These are phyloP conservation scores for Pyrrhia umbra DNA, from an alignment of 2,888 invertebrate genomes.

Conservation along the genomic window DNA sequence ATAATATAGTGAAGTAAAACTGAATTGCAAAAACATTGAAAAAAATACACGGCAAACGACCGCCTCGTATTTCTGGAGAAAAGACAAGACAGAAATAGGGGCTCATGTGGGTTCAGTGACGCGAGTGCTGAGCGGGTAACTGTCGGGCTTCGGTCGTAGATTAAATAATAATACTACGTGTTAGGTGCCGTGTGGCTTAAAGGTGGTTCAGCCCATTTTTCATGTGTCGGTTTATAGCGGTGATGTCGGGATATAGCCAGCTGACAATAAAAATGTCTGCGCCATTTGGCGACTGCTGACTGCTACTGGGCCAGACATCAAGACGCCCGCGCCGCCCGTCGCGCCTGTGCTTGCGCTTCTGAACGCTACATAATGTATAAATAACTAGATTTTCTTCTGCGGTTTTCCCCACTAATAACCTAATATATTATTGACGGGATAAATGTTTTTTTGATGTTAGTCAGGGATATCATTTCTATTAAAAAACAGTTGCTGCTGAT, in stretches of 20 bases:
- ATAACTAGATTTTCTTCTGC: slow-evolving; percentile 30
- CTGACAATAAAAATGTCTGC: slow-evolving; percentile 59
- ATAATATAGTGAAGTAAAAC: slow-evolving; percentile 37
- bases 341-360: slow-evolving; percentile 30
- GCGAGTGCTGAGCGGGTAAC: slow-evolving; percentile 63
- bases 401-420: background rate
- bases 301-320: slow-evolving; percentile 72
- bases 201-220: slow-evolving; percentile 49
- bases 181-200: slow-evolving; percentile 49
- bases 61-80: slow-evolving; percentile 79
- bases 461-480: too few relatives aligned
- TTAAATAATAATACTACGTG: slow-evolving; percentile 57
- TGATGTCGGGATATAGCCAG: slow-evolving; percentile 44
- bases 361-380: slow-evolving; percentile 29
- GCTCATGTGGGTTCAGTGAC: slow-evolving; percentile 77
- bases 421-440: background rate
- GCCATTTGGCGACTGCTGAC: slow-evolving; percentile 58
- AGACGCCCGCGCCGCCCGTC: slow-evolving; percentile 72
- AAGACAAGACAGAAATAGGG: slow-evolving; percentile 84
- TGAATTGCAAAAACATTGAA: slow-evolving; percentile 59
- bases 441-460: background rate
- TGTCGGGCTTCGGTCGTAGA: slow-evolving; percentile 56
- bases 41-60: slow-evolving; percentile 61
- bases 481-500: background rate
- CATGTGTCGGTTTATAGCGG: slow-evolving; percentile 50